Conservation (phyloP, 1,140 invertebrate species). For the Ectropis grisescens region DNA sequence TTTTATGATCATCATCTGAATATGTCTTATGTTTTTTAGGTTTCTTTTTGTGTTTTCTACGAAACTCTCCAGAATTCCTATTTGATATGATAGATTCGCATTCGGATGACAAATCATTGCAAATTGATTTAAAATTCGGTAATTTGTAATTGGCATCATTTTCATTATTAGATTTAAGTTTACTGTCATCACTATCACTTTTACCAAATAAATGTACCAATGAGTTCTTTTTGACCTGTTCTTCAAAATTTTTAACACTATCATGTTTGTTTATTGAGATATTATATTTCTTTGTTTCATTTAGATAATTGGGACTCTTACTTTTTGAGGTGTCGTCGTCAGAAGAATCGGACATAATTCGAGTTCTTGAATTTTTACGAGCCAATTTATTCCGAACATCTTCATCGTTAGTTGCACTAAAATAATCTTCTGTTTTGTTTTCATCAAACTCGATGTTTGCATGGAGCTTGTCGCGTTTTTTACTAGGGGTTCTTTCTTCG, state of each 20-base stretch:
- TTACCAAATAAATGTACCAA: constrained; percentile 56
- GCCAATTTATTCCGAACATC: constrained; percentile 61
- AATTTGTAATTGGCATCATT: constrained; percentile 39
- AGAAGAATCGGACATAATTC: constrained; percentile 74
- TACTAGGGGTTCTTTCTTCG: constrained; percentile 62
- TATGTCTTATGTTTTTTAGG: constrained; percentile 82
- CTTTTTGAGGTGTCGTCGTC: constrained; percentile 66
- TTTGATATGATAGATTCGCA: constrained; percentile 58
- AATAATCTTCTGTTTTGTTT: constrained; percentile 50
- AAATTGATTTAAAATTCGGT: constrained; percentile 27
- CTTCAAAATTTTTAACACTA: constrained; percentile 25
- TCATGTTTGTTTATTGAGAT: no score
- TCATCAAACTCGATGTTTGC: constrained; percentile 58
- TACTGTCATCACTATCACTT: constrained; percentile 56
- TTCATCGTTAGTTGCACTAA: constrained; percentile 43
- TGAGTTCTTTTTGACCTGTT: constrained; percentile 61
- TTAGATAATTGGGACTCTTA: constrained; percentile 47
- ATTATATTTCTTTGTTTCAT: constrained; percentile 51
- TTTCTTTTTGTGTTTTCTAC: constrained; percentile 88
- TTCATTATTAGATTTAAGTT: constrained; percentile 37
- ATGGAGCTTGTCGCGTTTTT: constrained; percentile 52
- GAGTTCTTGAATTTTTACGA: constrained; percentile 69
- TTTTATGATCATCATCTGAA: constrained; percentile 72
- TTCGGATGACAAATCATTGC: constrained; percentile 70
- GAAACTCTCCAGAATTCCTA: constrained; percentile 58